These are phyloP conservation scores for Orchesella cincta DNA, from an alignment of 1,140 invertebrate genomes.

Conservation along the genomic window DNA sequence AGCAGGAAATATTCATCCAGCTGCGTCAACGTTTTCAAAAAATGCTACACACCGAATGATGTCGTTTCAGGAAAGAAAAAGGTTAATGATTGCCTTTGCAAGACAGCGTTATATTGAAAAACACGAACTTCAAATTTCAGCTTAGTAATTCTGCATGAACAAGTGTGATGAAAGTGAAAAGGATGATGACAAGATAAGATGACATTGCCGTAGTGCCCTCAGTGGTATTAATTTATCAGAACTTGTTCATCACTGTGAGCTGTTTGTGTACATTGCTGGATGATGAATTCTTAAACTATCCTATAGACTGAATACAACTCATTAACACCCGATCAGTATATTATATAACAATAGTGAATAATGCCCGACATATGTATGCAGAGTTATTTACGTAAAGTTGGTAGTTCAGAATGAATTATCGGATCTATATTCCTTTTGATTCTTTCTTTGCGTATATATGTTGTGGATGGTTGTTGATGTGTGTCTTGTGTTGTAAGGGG, in stretches of 20 bases:
- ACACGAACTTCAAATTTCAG: constrained; percentile 63
- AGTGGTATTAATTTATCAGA: background rate
- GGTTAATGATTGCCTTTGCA: constrained; percentile 74
- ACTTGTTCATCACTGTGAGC: no score
- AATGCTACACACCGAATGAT: constrained; percentile 66
- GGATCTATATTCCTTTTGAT: no score
- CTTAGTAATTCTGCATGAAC: background rate
- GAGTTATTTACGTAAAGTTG: no score
- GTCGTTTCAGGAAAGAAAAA: constrained; percentile 76
- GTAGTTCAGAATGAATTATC: no score
- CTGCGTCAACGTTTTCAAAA: constrained; percentile 62
- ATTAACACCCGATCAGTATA: no score
- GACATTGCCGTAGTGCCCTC: background rate
- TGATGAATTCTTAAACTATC: no score
- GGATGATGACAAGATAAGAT: background rate
- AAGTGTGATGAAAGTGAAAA: background rate
- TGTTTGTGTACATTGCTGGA: background rate
- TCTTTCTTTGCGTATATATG: no score
- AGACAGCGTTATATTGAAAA: constrained; percentile 76
- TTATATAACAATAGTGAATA: no score
- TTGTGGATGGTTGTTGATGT: no score
- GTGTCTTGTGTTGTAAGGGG: no score
- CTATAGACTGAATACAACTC: background rate
- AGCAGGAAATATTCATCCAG: constrained; percentile 53
- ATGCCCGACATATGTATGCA: no score